Evolutionary conservation across 1,140 invertebrate species (phyloP).

Genomic region (Drosophila chauvacae): DNA sequence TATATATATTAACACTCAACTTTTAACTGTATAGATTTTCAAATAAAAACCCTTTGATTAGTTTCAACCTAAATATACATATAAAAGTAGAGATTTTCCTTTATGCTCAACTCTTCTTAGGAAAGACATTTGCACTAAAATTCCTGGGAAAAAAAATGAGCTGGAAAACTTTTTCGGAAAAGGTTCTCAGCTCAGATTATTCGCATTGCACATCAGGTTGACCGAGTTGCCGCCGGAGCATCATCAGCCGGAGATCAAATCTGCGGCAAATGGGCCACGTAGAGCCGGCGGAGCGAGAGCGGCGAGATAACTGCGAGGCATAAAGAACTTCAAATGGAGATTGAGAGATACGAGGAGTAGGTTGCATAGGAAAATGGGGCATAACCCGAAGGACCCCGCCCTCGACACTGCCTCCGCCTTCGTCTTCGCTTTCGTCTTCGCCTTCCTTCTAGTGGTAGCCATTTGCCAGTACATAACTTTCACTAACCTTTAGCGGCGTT

Average conservation of each 20-base stretch:
- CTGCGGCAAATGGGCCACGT: conserved; percentile 36
- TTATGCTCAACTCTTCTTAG: neutral
- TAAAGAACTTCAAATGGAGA: conserved; percentile 59
- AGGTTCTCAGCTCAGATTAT: conserved; percentile 9
- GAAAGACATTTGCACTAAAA: neutral
- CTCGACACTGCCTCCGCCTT: too few species aligned
- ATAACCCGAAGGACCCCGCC: conserved; percentile 17
- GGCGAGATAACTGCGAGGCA: conserved; percentile 31
- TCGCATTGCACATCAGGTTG: conserved; percentile 39
- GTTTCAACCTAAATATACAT: neutral
- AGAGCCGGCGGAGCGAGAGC: conserved; percentile 3
- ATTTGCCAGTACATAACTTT: conserved; percentile 63
- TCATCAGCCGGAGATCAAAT: conserved; percentile 28
- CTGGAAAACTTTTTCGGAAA: conserved; percentile 14
- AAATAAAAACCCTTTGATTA: neutral
- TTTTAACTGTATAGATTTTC: neutral
- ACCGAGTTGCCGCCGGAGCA: conserved; percentile 17
- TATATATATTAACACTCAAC: neutral
- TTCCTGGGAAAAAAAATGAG: neutral
- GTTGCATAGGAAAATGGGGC: conserved; percentile 36
- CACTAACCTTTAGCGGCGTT: conserved; percentile 58
- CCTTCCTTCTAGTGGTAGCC: conserved; percentile 16
- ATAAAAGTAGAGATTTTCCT: neutral
- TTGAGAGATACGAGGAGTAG: conserved; percentile 46
- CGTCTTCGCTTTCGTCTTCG: too few species aligned